phyloP scores from a whole-genome alignment of 2,113 vertebrate genomes.

The Chloropsis cyanopogon region DNA sequence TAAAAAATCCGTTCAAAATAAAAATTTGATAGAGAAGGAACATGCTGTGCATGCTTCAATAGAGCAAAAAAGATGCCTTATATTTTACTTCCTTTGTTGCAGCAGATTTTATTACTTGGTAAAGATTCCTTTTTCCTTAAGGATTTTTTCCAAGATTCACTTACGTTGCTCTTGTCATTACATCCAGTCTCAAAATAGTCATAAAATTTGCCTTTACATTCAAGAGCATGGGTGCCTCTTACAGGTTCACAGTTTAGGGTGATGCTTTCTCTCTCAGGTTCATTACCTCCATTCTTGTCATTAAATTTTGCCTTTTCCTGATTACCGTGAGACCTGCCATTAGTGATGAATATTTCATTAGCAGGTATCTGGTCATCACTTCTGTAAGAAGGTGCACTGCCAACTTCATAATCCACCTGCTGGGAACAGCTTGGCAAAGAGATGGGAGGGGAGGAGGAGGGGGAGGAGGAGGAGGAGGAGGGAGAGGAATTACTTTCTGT shows the following conservation, averaged over 20 bases:
- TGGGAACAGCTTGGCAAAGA: conserved; percentile 78
- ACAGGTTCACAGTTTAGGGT: conserved; percentile 71
- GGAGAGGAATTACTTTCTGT: conserved; percentile 71
- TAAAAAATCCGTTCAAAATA: conserved; percentile 72
- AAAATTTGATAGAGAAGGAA: conserved; percentile 55
- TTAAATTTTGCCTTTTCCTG: conserved; percentile 70
- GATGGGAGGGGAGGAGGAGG: conserved; percentile 62
- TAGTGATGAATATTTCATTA: conserved; percentile 72
- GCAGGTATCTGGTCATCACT: conserved; percentile 70
- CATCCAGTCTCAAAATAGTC: conserved; percentile 77
- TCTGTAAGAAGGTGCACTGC: conserved; percentile 69
- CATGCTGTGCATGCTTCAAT: conserved; percentile 63
- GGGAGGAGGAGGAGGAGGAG: conserved; percentile 51
- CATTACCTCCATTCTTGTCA: conserved; percentile 56
- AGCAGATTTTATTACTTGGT: conserved; percentile 74
- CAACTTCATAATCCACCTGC: conserved; percentile 74
- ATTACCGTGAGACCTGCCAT: conserved; percentile 60
- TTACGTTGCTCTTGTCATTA: conserved; percentile 68
- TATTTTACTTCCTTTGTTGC: conserved; percentile 76
- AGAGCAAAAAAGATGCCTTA: conserved; percentile 53
- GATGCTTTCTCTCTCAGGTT: conserved; percentile 63
- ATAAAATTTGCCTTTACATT: conserved; percentile 78
- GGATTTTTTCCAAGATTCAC: conserved; percentile 79
- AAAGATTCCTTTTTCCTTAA: conserved; percentile 74
- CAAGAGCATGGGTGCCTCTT: conserved; percentile 63